Evolutionary conservation across 1,140 invertebrate species (phyloP).

Genomic region (Euura lappo): DNA sequence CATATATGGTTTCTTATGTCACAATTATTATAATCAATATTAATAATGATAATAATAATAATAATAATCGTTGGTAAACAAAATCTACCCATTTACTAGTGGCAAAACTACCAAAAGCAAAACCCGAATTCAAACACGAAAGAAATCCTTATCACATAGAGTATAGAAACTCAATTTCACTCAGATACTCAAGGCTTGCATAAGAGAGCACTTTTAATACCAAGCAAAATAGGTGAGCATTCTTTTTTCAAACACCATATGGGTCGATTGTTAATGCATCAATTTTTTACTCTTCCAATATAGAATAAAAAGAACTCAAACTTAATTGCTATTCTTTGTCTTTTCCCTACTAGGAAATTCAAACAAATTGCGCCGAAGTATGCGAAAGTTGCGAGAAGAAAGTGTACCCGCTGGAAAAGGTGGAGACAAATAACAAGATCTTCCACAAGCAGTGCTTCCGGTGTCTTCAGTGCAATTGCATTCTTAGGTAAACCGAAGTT

Average conservation of each 20-base stretch:
- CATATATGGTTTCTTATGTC: too few species aligned
- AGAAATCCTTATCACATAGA: too few species aligned
- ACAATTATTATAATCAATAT: background rate
- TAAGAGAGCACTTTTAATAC: background rate
- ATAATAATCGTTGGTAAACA: constrained; percentile 4
- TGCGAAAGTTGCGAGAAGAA: constrained; percentile 77
- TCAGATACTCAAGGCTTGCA: too few species aligned
- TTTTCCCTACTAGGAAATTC: constrained; percentile 45
- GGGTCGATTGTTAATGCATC: background rate
- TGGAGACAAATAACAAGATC: constrained; percentile 76
- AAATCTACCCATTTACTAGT: background rate
- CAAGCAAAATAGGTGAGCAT: constrained; percentile 1
- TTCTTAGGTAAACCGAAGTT: constrained; percentile 70
- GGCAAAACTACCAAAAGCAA: background rate
- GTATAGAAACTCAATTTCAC: too few species aligned
- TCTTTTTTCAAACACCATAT: too few species aligned
- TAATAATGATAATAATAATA: background rate
- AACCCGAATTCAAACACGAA: background rate
- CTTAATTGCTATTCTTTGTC: constrained; percentile 16
- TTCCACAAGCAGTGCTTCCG: constrained; percentile 83
- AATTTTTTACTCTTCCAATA: constrained; percentile 1
- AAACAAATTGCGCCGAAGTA: constrained; percentile 65
- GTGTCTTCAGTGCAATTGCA: constrained; percentile 78
- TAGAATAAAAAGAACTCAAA: background rate
- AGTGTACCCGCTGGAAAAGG: constrained; percentile 82